Evolutionary conservation across 2,113 vertebrate genomes (phyloP).

Genomic region (Meriones unguiculatus): DNA sequence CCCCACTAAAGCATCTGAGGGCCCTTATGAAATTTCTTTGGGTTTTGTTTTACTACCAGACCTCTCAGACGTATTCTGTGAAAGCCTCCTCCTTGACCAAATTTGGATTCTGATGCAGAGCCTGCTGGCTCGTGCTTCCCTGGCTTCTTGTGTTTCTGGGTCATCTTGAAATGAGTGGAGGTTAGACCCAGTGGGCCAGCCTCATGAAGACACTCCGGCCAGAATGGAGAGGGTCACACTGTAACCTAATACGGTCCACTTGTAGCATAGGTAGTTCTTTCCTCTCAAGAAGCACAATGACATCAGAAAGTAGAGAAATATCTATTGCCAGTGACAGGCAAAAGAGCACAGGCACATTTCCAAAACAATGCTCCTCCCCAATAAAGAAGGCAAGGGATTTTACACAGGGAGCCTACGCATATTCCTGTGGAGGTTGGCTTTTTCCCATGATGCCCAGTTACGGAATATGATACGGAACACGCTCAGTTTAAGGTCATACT

Average conservation of each 20-base stretch:
- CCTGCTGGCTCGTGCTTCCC: not conserved
- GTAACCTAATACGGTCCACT: not conserved
- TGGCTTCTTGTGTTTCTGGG: not conserved
- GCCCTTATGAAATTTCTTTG: not conserved
- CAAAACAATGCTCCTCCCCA: not conserved
- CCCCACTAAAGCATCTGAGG: not conserved
- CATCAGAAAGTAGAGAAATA: not conserved
- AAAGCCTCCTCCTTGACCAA: slow-evolving; percentile 15
- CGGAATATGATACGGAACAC: not conserved
- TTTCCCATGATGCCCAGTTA: not conserved
- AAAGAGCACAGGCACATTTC: not conserved
- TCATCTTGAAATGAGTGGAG: not conserved
- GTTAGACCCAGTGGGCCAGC: not conserved
- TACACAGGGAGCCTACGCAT: not conserved
- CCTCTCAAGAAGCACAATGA: not conserved
- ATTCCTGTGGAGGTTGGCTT: not conserved
- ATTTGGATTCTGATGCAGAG: not conserved
- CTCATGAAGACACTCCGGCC: not conserved
- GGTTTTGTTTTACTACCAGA: not conserved
- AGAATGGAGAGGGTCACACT: not conserved
- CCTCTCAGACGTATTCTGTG: not conserved
- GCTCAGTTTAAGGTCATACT: not conserved
- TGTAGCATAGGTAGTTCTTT: too few relatives aligned
- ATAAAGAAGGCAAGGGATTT: not conserved
- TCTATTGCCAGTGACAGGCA: not conserved